Base-by-base conservation (phyloP, 2,888 invertebrate genomes). In the Drosophila testacea region DNA sequence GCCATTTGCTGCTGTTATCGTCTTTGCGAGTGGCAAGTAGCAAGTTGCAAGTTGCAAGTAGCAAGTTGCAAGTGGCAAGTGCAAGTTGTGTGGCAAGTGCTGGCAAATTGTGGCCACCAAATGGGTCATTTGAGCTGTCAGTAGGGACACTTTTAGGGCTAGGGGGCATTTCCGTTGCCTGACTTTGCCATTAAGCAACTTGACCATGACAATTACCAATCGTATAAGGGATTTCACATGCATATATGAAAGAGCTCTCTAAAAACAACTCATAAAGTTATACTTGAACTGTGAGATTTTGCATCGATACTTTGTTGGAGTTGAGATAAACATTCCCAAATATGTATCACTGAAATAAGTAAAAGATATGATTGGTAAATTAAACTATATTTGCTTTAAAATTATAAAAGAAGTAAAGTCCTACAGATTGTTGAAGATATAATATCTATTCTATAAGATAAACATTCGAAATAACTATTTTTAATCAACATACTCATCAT, bases 81-180 rank as follows among this genome's bases (percentile, higher is more conserved):
- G 60, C 39, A 34, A 32, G 47, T 30, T 60, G 46, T 52, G 60
- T 38, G 57, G 60, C 74, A 69, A 70, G 62, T 68, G 56, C 38
- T 74, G 74, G 74, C 74, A 74, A 74, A 74, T 75, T 75, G 75
- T 70, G 75, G 70, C 75, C 75, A 75, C 57, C 75, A 62, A 70
- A 75, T 75, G 75, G 75, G 70, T 74, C 74, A 74, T 74, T 74
- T 74, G 62, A 74, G 75, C 70, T 74, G 74, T 74, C 74, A 75
- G 75, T 70, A 75, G 75, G 75, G 74, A 75, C 62, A 74, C 75
- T 65, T 61, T 65, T 55, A 50, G 22, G 55, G 57, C 70, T 59
- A 52, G 55, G 70, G 59, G 75, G 42, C 75, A 75, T 60, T 75
- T 75, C 74, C 74, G 74, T 32, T 74, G 13, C 27, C 32, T 13